Evolutionary conservation across 2,888 invertebrate species (phyloP).

Genomic region (Callosobruchus maculatus): DNA sequence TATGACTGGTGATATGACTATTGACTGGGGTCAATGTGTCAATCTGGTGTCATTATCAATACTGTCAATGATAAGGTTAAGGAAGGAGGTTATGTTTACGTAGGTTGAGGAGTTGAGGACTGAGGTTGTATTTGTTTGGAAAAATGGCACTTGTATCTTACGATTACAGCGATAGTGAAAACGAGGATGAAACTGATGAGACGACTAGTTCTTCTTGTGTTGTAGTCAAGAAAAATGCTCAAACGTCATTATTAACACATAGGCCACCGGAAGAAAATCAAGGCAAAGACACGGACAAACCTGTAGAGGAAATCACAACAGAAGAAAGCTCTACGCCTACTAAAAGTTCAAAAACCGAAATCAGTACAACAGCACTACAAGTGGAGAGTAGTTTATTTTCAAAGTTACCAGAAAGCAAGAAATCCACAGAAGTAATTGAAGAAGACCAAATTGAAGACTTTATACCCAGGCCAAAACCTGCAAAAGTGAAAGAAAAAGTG

Average conservation of each 20-base stretch:
- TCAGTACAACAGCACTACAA: neutral
- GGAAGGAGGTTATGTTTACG: neutral
- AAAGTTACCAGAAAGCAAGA: conserved; percentile 29
- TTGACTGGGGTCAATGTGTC: neutral
- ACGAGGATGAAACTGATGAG: conserved; percentile 27
- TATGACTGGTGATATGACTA: too few species aligned
- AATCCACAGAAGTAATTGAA: conserved; percentile 15
- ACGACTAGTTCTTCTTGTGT: conserved; percentile 9
- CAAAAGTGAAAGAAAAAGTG: conserved; percentile 32
- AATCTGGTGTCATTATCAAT: neutral
- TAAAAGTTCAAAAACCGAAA: neutral
- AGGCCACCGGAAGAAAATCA: neutral
- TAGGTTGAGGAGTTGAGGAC: too few species aligned
- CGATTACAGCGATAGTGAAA: conserved; percentile 34
- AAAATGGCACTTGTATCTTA: conserved; percentile 37
- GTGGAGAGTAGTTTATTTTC: conserved; percentile 23
- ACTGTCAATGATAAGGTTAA: too few species aligned
- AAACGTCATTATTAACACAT: neutral
- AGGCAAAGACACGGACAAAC: neutral
- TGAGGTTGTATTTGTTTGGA: too few species aligned
- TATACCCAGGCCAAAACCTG: conserved; percentile 32
- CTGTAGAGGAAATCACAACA: neutral
- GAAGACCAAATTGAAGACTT: conserved; percentile 39
- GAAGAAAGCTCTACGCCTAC: neutral
- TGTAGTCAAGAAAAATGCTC: conserved; percentile 3